Percentiles rank a stretch among this genome's conserved stretches.
These are phyloP conservation scores for Nephrotoma guestfalica DNA, from an alignment of 2,888 invertebrate species.

Conservation along the genomic window DNA sequence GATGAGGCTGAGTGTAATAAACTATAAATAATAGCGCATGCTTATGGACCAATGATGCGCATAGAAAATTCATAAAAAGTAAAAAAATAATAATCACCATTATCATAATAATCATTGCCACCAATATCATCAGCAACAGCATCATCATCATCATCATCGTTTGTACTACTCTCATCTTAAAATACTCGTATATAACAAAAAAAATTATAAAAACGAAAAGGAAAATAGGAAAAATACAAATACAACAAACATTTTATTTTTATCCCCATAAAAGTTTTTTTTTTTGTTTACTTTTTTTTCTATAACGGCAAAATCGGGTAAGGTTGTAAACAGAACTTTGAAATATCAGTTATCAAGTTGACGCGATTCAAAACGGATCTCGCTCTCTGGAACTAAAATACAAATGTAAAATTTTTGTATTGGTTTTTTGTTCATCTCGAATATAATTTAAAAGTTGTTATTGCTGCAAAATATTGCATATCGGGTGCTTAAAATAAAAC, in stretches of 20 bases:
- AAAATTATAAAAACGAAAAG: background rate
- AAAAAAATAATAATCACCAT: background rate
- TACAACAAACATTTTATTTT: background rate
- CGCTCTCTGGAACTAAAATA: background rate
- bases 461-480: background rate
- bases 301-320: constrained; percentile 14
- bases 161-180: background rate
- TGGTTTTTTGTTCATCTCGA: background rate
- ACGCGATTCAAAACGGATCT: constrained; percentile 31
- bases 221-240: background rate
- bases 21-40: constrained; percentile 8
- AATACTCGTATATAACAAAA: background rate
- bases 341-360: constrained; percentile 30
- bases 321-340: constrained; percentile 16
- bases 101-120: background rate
- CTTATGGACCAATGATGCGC: constrained; percentile 8
- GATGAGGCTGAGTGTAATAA: background rate
- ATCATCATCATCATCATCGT: background rate
- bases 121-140: background rate
- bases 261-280: background rate
- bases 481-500: background rate
- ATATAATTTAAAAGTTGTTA: background rate
- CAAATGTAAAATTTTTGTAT: background rate
- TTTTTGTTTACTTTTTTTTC: background rate
- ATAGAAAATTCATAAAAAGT: background rate